Evolutionary conservation across 2,797 vertebrate species (phyloP).

Genomic region (Delichon dasypus): DNA sequence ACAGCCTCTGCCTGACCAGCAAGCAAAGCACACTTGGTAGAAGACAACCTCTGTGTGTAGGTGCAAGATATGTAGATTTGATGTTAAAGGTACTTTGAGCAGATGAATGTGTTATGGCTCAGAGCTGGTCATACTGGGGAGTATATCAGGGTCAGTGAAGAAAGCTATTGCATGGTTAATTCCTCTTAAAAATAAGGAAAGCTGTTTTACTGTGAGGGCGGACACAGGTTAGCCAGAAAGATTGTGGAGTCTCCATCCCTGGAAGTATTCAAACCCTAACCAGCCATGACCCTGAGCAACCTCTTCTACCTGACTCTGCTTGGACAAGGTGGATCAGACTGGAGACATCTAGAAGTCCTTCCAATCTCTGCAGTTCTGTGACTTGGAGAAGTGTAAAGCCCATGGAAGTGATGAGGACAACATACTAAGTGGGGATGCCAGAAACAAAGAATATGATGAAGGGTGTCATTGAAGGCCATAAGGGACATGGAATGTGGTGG

Average conservation of each 20-base stretch:
- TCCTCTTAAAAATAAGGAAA: neutral
- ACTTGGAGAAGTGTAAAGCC: neutral
- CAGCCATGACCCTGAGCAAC: neutral
- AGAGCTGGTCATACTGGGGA: neutral
- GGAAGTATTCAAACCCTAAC: neutral
- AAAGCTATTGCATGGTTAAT: neutral
- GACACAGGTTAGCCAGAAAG: neutral
- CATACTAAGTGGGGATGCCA: fast-evolving
- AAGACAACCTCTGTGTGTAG: neutral
- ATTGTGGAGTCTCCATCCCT: neutral
- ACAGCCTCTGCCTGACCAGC: neutral
- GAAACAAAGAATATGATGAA: neutral
- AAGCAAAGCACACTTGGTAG: neutral
- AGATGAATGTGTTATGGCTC: neutral
- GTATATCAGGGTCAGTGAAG: neutral
- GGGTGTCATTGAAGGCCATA: neutral
- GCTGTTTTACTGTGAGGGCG: fast-evolving
- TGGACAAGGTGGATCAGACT: neutral
- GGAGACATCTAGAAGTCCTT: neutral
- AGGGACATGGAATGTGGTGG: neutral
- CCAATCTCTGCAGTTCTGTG: neutral
- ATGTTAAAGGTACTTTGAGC: neutral
- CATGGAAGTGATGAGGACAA: neutral
- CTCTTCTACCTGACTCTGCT: neutral
- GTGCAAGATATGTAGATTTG: neutral